Base-by-base conservation (phyloP, 2,113 vertebrate species). In the Paraplagusia blochii region DNA sequence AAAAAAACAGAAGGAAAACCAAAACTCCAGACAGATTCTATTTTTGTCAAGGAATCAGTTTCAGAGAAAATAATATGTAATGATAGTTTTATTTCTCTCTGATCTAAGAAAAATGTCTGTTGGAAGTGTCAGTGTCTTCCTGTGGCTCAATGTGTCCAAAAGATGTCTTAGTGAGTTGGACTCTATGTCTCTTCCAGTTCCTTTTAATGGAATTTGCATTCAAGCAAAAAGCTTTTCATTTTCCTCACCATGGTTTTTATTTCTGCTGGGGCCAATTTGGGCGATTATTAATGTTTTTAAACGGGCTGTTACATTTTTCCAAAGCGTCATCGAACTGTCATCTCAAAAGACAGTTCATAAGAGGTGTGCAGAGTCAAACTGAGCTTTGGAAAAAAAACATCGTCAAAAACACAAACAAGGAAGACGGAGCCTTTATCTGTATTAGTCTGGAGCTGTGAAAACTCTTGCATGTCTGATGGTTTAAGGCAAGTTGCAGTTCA, bases 271-370 rank as follows among this genome's bases (percentile, higher is more conserved):
- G 50, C 45, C 42, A 63, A 52, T 33, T 45, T 42, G 34, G 9
- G 44, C 60, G 12, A 44, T 16, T 46, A 52, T 74, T 70, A 52
- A 16, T 46, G 48, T 71, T 73, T 71, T 73, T 64, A 38, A 68
- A 63, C 63, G 17, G 40, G 19, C 36, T 36, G 52, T 66, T 51
- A 12, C 11, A 2, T 43, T 57, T 66, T 58, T 66, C 58, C 73
- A 69, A 46, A 22, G 15, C 15, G 36, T 59, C 45, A 46, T 54
- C 52, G 29, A 40, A 17, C 3, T 52, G 22, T 57, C 16, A 56
- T 53, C 46, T 59, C 47, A n/a, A 43, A 17, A 12, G 35, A 52
- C 0, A 14, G 36, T 13, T 5, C 56, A 40, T 19, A 58, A 62
- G 66, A 62, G n/a, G 15, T 19, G n/a, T 47, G 54, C 58, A 58